Percentiles rank a stretch among this genome's conserved stretches.
phyloP scores from a whole-genome alignment of 2,888 invertebrate genomes.

The Acronicta psi region DNA sequence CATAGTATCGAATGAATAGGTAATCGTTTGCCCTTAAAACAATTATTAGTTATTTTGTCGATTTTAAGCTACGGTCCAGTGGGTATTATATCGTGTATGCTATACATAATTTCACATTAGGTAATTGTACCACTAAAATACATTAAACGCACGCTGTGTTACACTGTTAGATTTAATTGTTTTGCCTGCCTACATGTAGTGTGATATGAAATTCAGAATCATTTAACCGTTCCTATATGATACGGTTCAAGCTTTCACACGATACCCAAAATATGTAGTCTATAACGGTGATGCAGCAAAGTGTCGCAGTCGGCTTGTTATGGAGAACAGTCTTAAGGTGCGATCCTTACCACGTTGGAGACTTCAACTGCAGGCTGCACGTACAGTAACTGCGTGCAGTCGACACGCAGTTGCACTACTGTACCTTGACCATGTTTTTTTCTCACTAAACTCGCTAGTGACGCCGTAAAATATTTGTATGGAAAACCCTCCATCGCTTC shows the following conservation, averaged over 20 bases:
- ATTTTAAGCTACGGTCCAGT: not conserved
- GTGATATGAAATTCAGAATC: slow-evolving; percentile 33
- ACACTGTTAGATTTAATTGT: slow-evolving; percentile 42
- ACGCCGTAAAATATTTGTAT: too few relatives aligned
- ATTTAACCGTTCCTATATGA: slow-evolving; percentile 31
- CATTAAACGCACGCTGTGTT: slow-evolving; percentile 37
- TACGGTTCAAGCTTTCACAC: slow-evolving; percentile 17
- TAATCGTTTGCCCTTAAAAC: not conserved
- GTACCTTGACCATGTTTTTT: too few relatives aligned
- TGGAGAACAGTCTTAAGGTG: slow-evolving; percentile 4
- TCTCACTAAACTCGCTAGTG: too few relatives aligned
- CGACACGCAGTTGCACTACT: too few relatives aligned
- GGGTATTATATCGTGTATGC: slow-evolving; percentile 7
- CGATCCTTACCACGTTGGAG: too few relatives aligned
- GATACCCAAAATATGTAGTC: slow-evolving; percentile 2
- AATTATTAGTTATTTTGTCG: not conserved
- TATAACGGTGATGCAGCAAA: slow-evolving; percentile 19
- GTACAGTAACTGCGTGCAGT: too few relatives aligned
- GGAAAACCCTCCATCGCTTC: too few relatives aligned
- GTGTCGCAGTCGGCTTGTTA: slow-evolving; percentile 23
- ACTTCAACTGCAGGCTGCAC: too few relatives aligned
- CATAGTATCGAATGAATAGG: too few relatives aligned
- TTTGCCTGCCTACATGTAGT: slow-evolving; percentile 21
- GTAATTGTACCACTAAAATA: slow-evolving; percentile 35
- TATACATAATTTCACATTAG: slow-evolving; percentile 14